phyloP scores from a whole-genome alignment of 2,113 vertebrate genomes.

The Pituophis catenifer region DNA sequence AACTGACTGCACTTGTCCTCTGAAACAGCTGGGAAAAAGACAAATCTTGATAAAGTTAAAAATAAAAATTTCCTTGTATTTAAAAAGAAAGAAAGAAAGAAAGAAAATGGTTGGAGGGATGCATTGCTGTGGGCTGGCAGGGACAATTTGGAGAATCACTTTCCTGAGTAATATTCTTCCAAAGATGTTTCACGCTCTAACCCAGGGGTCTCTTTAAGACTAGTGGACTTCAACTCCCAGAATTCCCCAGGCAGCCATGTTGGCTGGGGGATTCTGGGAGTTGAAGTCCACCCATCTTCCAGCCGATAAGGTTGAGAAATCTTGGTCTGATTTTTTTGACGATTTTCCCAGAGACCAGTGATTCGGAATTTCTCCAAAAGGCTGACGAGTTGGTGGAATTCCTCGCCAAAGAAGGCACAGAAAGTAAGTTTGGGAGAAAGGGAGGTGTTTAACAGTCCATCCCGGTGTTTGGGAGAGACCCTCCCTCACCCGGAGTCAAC shows the following conservation, averaged over 20 bases:
- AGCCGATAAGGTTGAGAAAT: neutral
- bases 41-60: too few species aligned
- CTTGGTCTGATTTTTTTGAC: neutral
- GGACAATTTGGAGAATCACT: accelerated
- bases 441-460: neutral
- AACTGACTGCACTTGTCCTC: too few species aligned
- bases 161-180: neutral
- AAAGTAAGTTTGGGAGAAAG: neutral
- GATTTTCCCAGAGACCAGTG: neutral
- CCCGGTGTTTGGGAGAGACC: neutral
- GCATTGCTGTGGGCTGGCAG: neutral
- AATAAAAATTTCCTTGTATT: too few species aligned
- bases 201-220: neutral
- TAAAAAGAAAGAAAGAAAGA: too few species aligned
- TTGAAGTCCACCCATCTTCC: neutral
- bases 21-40: too few species aligned
- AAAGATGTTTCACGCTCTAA: neutral
- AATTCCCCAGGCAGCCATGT: neutral
- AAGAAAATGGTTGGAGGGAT: too few species aligned
- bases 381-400: neutral
- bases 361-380: neutral
- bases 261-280: neutral
- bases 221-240: neutral
- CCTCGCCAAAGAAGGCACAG: neutral
- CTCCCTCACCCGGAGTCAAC: accelerated